Percentiles rank a stretch among this genome's conserved stretches.
phyloP scores from a whole-genome alignment of 2,113 vertebrate species.

The Callochromis pleurospilus region DNA sequence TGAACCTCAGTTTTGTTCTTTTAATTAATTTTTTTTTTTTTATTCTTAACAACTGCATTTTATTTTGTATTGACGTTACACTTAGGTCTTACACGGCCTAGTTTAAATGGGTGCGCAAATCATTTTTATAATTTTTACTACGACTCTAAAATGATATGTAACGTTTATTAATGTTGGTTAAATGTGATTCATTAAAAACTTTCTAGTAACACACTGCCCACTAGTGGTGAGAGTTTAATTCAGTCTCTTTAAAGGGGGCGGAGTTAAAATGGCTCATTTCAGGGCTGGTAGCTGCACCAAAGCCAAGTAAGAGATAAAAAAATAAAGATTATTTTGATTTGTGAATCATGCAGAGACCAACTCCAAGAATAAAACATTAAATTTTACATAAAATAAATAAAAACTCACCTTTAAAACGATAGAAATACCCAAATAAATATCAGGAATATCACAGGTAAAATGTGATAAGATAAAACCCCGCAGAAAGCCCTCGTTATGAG shows the following conservation, averaged over 20 bases:
- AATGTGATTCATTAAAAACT: background rate
- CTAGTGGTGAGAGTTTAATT: background rate
- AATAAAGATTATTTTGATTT: background rate
- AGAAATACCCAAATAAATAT: background rate
- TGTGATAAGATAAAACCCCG: background rate
- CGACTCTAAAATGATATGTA: rapidly evolving
- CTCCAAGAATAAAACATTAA: background rate
- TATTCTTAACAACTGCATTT: background rate
- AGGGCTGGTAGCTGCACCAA: background rate
- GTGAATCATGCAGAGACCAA: background rate
- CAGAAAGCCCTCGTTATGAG: background rate
- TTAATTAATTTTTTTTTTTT: background rate
- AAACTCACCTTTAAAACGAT: background rate
- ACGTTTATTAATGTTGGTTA: background rate
- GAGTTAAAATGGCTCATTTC: background rate
- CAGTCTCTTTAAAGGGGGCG: background rate
- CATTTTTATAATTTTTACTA: too few relatives aligned
- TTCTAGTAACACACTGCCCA: background rate
- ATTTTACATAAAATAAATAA: background rate
- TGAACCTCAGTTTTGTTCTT: background rate
- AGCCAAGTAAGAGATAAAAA: background rate
- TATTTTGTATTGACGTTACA: background rate
- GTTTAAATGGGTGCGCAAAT: rapidly evolving
- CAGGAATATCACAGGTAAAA: background rate
- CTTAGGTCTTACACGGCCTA: rapidly evolving